Percentiles rank a stretch among this genome's conserved stretches.
Conservation (phyloP, 2,113 vertebrate species). For the Hucho hucho region DNA sequence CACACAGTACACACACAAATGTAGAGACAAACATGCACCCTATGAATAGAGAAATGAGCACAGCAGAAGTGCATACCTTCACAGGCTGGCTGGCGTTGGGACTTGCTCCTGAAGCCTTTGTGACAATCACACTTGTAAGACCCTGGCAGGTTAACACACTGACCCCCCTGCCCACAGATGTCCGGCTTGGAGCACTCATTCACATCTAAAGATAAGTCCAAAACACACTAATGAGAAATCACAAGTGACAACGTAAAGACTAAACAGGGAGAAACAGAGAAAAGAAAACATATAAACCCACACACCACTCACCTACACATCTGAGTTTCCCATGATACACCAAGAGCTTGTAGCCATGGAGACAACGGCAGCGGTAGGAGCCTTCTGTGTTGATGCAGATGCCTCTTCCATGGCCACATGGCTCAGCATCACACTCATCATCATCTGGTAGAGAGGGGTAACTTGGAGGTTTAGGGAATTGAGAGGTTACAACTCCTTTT, state of each 20-base stretch:
- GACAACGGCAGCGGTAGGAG: constrained; percentile 83
- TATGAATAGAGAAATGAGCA: neutral
- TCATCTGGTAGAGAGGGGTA: constrained; percentile 70
- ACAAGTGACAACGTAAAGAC: neutral
- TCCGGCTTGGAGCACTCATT: constrained; percentile 82
- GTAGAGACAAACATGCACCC: neutral
- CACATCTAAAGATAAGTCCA: constrained; percentile 71
- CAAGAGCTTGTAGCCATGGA: constrained; percentile 80
- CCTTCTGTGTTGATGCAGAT: constrained; percentile 81
- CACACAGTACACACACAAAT: neutral
- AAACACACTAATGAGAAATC: neutral
- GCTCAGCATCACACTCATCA: constrained; percentile 83
- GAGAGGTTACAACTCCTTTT: neutral
- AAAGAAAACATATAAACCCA: no score
- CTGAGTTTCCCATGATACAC: constrained; percentile 78
- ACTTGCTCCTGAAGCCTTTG: constrained; percentile 78
- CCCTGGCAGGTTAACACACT: constrained; percentile 82
- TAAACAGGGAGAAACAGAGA: no score
- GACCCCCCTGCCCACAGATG: constrained; percentile 80
- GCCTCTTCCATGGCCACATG: constrained; percentile 80
- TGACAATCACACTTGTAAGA: constrained; percentile 86
- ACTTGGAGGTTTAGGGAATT: neutral
- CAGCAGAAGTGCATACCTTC: constrained; percentile 73
- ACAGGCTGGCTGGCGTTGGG: constrained; percentile 75
- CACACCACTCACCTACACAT: constrained; percentile 77